Conservation (phyloP, 2,888 invertebrate genomes). For the Luperina testacea region DNA sequence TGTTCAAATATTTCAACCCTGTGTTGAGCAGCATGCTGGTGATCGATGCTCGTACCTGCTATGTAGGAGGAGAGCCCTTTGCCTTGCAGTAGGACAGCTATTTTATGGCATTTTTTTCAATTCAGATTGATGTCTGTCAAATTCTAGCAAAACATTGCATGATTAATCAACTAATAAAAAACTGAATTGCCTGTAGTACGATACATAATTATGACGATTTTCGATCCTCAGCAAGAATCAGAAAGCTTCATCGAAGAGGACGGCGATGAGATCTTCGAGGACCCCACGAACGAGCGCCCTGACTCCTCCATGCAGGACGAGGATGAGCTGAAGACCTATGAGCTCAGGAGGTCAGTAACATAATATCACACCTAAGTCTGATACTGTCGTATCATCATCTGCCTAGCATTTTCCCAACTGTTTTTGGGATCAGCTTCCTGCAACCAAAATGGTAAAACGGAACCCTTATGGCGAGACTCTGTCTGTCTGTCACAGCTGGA, state of each 20-base stretch:
- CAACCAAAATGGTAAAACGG: too few relatives aligned
- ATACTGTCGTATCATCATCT: not conserved
- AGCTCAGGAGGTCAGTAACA: conserved; percentile 70
- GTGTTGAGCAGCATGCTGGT: not conserved
- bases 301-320: conserved; percentile 65
- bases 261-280: conserved; percentile 83
- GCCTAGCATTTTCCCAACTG: not conserved
- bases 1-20: not conserved
- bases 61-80: not conserved
- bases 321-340: conserved; percentile 68
- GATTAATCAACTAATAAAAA: not conserved
- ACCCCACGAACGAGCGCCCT: conserved; percentile 67
- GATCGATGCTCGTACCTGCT: not conserved
- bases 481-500: too few relatives aligned
- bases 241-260: conserved; percentile 74
- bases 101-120: not conserved
- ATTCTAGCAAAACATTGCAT: not conserved
- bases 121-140: not conserved
- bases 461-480: too few relatives aligned
- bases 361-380: not conserved
- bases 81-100: too few relatives aligned
- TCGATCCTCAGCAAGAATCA: conserved; percentile 66
- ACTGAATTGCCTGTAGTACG: too few relatives aligned
- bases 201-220: not conserved
- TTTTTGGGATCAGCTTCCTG: not conserved